Evolutionary conservation across 2,888 invertebrate genomes (phyloP).

Genomic region (Agonopterix alstromeriana): DNA sequence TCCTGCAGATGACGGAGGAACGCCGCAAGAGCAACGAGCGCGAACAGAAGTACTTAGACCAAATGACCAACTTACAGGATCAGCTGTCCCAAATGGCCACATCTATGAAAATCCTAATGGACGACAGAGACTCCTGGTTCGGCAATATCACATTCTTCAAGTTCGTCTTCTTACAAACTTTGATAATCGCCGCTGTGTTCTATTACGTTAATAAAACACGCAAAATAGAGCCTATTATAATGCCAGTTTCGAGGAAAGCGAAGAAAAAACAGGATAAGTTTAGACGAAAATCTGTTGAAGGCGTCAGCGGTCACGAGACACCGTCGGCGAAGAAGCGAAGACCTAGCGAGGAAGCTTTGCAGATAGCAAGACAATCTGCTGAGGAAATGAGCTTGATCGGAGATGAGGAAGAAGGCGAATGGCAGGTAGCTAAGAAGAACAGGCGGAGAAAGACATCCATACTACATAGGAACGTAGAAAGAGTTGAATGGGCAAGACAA

Average conservation of each 20-base stretch:
- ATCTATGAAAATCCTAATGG: constrained; percentile 76
- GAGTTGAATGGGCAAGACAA: constrained; percentile 43
- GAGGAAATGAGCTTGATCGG: constrained; percentile 73
- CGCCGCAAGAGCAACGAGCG: constrained; percentile 81
- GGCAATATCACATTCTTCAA: constrained; percentile 76
- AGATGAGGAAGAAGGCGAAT: constrained; percentile 62
- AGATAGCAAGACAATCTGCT: constrained; percentile 76
- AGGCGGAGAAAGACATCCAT: constrained; percentile 67
- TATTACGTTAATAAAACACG: constrained; percentile 69
- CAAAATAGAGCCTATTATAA: constrained; percentile 42
- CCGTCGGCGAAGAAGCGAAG: constrained; percentile 78
- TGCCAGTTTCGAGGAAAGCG: constrained; percentile 44
- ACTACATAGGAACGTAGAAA: constrained; percentile 55
- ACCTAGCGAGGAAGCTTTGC: constrained; percentile 85
- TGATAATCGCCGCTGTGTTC: constrained; percentile 64
- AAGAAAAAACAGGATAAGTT: constrained; percentile 56
- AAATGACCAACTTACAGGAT: constrained; percentile 81
- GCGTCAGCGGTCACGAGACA: constrained; percentile 71
- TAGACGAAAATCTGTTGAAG: constrained; percentile 81
- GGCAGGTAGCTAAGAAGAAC: constrained; percentile 64
- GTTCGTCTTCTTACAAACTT: constrained; percentile 67
- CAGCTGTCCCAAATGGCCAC: constrained; percentile 79
- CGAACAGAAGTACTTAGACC: constrained; percentile 88
- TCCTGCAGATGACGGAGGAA: constrained; percentile 84
- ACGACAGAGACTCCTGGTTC: constrained; percentile 80